A percentile compares a stretch with the other conserved stretches of the same genome.
Evolutionary conservation across 2,797 vertebrate species (phyloP).

Genomic region (Periparus ater): DNA sequence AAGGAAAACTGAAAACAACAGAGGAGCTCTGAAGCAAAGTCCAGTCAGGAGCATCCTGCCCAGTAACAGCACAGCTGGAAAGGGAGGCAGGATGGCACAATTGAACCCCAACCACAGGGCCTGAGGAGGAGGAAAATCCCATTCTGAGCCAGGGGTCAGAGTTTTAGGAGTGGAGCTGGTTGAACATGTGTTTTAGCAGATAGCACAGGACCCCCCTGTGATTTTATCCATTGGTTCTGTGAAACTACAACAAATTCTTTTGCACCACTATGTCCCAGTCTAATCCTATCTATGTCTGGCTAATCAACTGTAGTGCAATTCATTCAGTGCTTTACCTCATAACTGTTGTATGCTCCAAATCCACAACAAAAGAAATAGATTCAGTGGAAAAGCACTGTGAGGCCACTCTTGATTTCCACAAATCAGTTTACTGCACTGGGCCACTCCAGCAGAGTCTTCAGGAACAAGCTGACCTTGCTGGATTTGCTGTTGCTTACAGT

Average conservation of each 20-base stretch:
- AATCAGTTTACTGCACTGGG: neutral
- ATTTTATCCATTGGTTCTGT: neutral
- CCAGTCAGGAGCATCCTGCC: accelerated
- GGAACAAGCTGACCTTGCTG: neutral
- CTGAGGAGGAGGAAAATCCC: neutral
- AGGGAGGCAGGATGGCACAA: neutral
- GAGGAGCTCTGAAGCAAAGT: neutral
- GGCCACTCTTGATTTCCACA: neutral
- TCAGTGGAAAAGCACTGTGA: neutral
- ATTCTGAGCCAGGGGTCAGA: neutral
- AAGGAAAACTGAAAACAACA: neutral
- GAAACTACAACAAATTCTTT: neutral
- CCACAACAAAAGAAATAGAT: neutral
- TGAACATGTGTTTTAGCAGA: neutral
- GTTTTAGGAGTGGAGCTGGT: neutral
- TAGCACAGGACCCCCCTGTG: neutral
- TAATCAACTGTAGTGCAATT: neutral
- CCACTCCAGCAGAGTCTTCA: neutral
- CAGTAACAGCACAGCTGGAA: neutral
- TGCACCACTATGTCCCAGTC: neutral
- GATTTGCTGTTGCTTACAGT: neutral
- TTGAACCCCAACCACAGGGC: accelerated
- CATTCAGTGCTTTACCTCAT: neutral
- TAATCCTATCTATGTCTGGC: neutral
- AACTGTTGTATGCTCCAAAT: neutral